These are phyloP conservation scores for Podilymbus podiceps DNA, from an alignment of 2,113 vertebrate species.

Conservation along the genomic window DNA sequence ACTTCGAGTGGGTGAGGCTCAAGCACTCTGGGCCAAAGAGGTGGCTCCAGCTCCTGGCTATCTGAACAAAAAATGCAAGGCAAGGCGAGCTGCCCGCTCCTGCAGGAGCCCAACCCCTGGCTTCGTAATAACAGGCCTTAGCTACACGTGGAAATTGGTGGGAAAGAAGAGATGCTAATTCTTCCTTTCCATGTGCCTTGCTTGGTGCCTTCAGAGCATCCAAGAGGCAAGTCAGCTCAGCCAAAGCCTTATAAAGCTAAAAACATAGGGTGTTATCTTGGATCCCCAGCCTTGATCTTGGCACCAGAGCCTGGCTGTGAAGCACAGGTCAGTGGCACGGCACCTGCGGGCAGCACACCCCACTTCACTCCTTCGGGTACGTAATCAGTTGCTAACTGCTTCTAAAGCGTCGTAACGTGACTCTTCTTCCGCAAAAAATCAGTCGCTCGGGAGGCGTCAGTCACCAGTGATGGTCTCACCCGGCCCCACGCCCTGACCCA, in stretches of 20 bases:
- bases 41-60: background rate
- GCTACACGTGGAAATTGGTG: accelerated
- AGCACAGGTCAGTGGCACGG: accelerated
- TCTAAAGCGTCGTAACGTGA: background rate
- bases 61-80: background rate
- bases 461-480: accelerated
- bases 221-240: background rate
- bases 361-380: accelerated
- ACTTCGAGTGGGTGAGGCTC: background rate
- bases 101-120: background rate
- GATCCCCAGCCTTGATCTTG: background rate
- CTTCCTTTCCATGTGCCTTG: background rate
- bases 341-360: accelerated
- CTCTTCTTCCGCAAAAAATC: background rate
- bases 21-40: background rate
- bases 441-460: accelerated
- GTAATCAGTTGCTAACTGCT: background rate
- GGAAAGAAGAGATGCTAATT: background rate
- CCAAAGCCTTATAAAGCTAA: background rate
- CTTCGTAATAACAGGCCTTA: background rate
- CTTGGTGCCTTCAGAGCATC: background rate
- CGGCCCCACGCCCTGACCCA: accelerated
- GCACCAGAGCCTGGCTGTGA: background rate
- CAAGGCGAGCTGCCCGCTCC: background rate
- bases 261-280: background rate